phyloP scores from a whole-genome alignment of 2,113 vertebrate species.

The Empidonax traillii region DNA sequence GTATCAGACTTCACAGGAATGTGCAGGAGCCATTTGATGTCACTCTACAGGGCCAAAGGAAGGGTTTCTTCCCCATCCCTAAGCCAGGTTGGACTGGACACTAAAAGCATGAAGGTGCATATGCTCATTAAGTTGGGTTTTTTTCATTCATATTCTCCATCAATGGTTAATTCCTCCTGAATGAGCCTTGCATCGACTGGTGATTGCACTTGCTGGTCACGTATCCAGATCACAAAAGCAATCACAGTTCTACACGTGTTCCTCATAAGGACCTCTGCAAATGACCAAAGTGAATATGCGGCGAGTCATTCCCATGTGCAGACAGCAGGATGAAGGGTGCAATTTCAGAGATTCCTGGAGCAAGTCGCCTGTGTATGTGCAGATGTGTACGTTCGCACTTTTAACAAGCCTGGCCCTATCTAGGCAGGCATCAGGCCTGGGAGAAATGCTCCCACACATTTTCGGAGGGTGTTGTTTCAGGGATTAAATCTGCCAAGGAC shows the following conservation, averaged over 20 bases:
- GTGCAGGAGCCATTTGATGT: neutral
- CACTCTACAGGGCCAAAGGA: neutral
- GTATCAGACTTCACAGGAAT: neutral
- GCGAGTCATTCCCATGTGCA: neutral
- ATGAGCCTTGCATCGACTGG: neutral
- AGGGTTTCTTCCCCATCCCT: neutral
- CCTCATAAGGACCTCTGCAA: conserved; percentile 29
- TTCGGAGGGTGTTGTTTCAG: neutral
- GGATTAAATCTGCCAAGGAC: conserved; percentile 19
- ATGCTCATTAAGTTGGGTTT: neutral
- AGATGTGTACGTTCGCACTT: conserved; percentile 29
- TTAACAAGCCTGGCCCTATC: neutral
- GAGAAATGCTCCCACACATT: neutral
- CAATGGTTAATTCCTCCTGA: conserved; percentile 41
- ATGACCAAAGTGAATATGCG: conserved; percentile 10
- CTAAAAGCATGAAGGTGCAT: neutral
- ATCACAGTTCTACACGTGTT: conserved; percentile 28
- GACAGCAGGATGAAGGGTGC: neutral
- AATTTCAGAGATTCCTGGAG: neutral
- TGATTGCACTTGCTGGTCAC: conserved; percentile 15
- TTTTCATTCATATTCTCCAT: conserved; percentile 14
- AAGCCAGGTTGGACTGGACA: neutral
- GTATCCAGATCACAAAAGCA: conserved; percentile 21
- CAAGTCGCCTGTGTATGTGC: neutral
- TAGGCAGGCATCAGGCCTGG: neutral